Evolutionary conservation across 2,888 invertebrate species (phyloP).

Genomic region (Andrena chrysosceles): DNA sequence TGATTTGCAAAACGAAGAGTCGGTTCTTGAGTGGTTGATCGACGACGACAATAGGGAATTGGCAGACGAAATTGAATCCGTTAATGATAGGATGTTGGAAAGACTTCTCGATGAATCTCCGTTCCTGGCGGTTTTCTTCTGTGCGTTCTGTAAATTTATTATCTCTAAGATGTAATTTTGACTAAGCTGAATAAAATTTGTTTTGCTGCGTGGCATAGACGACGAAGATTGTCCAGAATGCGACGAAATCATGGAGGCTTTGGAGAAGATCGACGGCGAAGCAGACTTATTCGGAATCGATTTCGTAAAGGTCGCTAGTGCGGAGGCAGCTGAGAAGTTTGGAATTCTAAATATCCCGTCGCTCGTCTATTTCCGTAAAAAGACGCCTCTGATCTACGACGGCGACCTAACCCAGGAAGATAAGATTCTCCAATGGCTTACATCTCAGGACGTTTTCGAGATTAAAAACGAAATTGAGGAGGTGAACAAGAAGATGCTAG

Average conservation of each 20-base stretch:
- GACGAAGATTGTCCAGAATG: constrained; percentile 97
- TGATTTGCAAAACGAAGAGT: constrained; percentile 96
- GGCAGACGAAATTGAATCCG: constrained; percentile 97
- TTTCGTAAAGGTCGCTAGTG: constrained; percentile 95
- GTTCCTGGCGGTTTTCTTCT: constrained; percentile 95
- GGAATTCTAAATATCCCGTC: constrained; percentile 94
- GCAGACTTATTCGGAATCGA: constrained; percentile 97
- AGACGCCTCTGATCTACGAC: constrained; percentile 94
- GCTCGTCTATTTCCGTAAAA: constrained; percentile 94
- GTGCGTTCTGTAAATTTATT: constrained; percentile 86
- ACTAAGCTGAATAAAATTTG: background rate
- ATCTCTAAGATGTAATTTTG: background rate
- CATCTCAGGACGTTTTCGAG: constrained; percentile 97
- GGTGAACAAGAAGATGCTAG: constrained; percentile 98
- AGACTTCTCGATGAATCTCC: constrained; percentile 94
- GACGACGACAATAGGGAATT: constrained; percentile 97
- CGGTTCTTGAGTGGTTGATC: constrained; percentile 96
- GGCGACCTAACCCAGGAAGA: constrained; percentile 96
- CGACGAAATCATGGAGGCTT: constrained; percentile 94
- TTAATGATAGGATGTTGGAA: constrained; percentile 95
- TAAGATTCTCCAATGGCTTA: constrained; percentile 94
- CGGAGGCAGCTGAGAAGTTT: constrained; percentile 93
- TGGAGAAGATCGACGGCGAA: constrained; percentile 98
- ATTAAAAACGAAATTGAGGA: constrained; percentile 98
- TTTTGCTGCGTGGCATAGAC: constrained; percentile 85